A percentile compares a stretch with the other conserved stretches of the same genome.
Conservation (phyloP, 1,140 invertebrate genomes). For the Cotesia vestalis region DNA sequence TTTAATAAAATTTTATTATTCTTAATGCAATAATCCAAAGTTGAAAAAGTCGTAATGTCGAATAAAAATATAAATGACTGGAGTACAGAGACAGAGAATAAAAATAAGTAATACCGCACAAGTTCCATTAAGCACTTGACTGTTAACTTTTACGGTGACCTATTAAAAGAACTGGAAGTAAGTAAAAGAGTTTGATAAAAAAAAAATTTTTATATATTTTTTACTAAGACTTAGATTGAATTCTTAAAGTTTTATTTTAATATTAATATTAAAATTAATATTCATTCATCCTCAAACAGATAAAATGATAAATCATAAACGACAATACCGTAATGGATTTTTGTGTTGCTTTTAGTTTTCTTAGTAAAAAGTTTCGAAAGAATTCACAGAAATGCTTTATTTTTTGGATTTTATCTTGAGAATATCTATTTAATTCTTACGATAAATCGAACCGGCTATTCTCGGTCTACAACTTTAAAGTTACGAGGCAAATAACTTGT, state of each 20-base stretch:
- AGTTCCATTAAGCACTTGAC: constrained; percentile 36
- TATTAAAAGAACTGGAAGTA: constrained; percentile 29
- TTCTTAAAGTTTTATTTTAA: neutral
- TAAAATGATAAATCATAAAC: neutral
- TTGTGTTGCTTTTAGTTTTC: too few relatives aligned
- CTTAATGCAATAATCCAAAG: neutral
- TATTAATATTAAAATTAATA: too few relatives aligned
- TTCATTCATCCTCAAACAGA: neutral
- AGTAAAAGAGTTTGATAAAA: constrained; percentile 25
- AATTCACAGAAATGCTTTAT: too few relatives aligned
- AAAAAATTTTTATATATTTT: constrained; percentile 18
- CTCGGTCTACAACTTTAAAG: constrained; percentile 1
- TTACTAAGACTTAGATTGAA: neutral
- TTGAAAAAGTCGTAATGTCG: neutral
- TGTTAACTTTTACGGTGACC: constrained; percentile 34
- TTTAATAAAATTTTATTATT: too few relatives aligned
- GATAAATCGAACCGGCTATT: constrained; percentile 16
- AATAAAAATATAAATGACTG: constrained; percentile 18
- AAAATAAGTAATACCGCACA: constrained; percentile 21
- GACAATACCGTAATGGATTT: neutral
- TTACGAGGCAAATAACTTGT: constrained; percentile 14
- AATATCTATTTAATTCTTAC: neutral
- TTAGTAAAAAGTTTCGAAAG: too few relatives aligned
- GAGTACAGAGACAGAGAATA: neutral
- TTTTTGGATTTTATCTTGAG: neutral